Percentiles rank a stretch among this genome's conserved stretches.
phyloP scores from a whole-genome alignment of 2,797 vertebrate species.

The Melanotaenia pygmaea region DNA sequence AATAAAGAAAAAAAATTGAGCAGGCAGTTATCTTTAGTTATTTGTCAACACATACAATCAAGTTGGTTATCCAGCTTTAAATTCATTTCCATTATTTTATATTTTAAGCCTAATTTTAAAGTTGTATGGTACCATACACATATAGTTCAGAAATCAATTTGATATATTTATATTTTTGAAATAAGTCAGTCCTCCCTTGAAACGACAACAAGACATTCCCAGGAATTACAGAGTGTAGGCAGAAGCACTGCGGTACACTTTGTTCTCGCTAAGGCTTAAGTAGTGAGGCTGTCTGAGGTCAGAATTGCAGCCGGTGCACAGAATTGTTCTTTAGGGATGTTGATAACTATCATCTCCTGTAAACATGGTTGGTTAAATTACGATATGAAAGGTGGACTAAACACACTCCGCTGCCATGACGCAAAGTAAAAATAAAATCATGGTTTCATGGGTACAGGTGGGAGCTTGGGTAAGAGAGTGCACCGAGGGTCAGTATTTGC shows the following conservation, averaged over 20 bases:
- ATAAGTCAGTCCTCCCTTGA: neutral
- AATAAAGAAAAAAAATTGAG: no score
- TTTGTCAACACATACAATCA: no score
- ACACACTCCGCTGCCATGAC: conserved; percentile 47
- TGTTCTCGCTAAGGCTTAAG: conserved; percentile 42
- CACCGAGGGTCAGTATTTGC: conserved; percentile 37
- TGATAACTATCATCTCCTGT: conserved; percentile 48
- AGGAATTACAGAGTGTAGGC: conserved; percentile 8
- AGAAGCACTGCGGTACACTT: conserved; percentile 19
- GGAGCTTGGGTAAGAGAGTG: conserved; percentile 39
- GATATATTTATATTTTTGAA: neutral
- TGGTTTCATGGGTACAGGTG: conserved; percentile 38
- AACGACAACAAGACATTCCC: neutral
- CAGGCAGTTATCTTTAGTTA: no score
- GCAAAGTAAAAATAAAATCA: conserved; percentile 35
- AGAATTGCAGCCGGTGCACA: conserved; percentile 32
- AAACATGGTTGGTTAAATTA: conserved; percentile 55
- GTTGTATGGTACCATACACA: neutral
- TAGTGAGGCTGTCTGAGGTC: conserved; percentile 52
- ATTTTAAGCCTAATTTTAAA: neutral
- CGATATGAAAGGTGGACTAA: conserved; percentile 38
- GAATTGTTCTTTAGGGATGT: conserved; percentile 23
- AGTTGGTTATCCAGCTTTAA: no score
- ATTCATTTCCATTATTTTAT: no score
- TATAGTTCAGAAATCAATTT: neutral